Base-by-base conservation (phyloP, 1,140 invertebrate genomes). In the Archegozetes longisetosus region DNA sequence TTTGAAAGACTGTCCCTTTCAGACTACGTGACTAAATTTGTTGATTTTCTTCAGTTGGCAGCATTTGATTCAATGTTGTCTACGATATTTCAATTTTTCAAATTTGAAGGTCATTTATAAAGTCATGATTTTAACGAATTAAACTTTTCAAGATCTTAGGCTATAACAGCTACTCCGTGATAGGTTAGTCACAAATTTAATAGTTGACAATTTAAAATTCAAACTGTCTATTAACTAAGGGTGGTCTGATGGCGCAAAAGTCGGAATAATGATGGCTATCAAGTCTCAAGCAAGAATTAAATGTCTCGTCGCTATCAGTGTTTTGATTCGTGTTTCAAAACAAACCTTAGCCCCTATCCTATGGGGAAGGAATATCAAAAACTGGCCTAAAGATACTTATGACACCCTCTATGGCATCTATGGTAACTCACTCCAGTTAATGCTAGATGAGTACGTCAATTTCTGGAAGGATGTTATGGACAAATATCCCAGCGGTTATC, bases 161-260 rank as follows among this genome's bases (percentile, higher is more conserved):
- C 29, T 61, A 61, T 27, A 20, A 47, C 26, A 58, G 25, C 46
- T 61, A 60, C 29, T 61, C 47, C 6, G 60, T 61, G 6, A n/a
- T 61, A 27, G 60, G 60, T 25, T n/a, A n/a, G n/a, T n/a, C n/a
- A n/a, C n/a, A n/a, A n/a, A n/a, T n/a, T n/a, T n/a, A n/a, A n/a
- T n/a, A n/a, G n/a, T n/a, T n/a, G n/a, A n/a, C n/a, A n/a, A n/a
- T n/a, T n/a, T n/a, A n/a, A n/a, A n/a, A n/a, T n/a, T n/a, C n/a
- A n/a, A n/a, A n/a, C n/a, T n/a, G n/a, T n/a, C n/a, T n/a, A n/a
- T n/a, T n/a, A n/a, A n/a, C n/a, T n/a, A n/a, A n/a, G n/a, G n/a
- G n/a, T 61, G 60, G 60, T 60, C 55, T 4, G 60, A 61, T 53
- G 60, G 60, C 14, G 60, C 55, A 24, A 59, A 61, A 46, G 53